Evolutionary conservation across 2,797 vertebrate genomes (phyloP), one percentile per base, ranked within the genome.

Genomic region (Trematomus bernacchii): DNA sequence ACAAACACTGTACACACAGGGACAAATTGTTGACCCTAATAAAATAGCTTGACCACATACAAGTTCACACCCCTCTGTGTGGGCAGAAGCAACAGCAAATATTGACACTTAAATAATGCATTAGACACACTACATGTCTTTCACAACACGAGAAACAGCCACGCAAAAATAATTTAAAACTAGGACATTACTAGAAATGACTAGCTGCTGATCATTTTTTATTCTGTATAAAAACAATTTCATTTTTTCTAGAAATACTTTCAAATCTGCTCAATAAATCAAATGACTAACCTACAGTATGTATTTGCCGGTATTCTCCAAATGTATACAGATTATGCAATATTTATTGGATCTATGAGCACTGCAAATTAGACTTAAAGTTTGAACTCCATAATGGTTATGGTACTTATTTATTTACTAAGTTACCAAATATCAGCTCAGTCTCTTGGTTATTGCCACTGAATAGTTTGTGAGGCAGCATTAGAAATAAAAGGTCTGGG

Each of bases 11-110:
- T 15, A n/a, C n/a, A 23, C 47, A 48, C n/a, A 43, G 16, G 0
- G 23, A 53, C 27, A 65, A 30, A 53, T 30, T 42, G 27, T 4
- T 10, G 44, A 30, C 7, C 19, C 62, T 27, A 33, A 47, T 33
- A 2, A 21, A 46, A n/a, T 27, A 23, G 8, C 51, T 42, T 57
- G 51, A 67, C 52, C 52, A 40, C 43, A 21, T 12, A 30, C 65
- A 66, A 42, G 40, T 37, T 37, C 8, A 72, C 58, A 68, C 46
- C 51, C n/a, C 12, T 37, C 14, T 27, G 13, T 37, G 62, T 66
- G 18, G 16, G 13, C 11, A 64, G 10, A 40, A 54, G 59, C 2
- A 14, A 53, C 30, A 69, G 11, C 15, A 51, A 51, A 55, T 51
- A 10, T 12, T 18, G n/a, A 52, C 72, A 53, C 10, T 51, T 7